Conservation (phyloP, 2,113 vertebrate species). For the Oreochromis tanganicae region DNA sequence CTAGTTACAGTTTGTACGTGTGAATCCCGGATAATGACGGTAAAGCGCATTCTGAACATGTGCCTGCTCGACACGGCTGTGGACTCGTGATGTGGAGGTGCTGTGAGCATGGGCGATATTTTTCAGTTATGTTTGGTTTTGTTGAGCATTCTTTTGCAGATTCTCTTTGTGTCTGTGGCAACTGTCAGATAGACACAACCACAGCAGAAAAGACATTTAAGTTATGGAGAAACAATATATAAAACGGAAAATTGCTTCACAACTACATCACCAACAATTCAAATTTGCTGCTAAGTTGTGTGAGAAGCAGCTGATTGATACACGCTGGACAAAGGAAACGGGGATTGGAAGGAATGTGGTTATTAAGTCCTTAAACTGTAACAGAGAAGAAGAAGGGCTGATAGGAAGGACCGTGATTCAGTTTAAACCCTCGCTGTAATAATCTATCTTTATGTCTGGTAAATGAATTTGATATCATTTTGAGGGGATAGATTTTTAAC, state of each 20-base stretch:
- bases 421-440: background rate
- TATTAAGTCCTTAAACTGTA: constrained; percentile 28
- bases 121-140: constrained; percentile 39
- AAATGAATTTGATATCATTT: background rate
- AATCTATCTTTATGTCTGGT: background rate
- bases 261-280: background rate
- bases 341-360: background rate
- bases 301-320: constrained; percentile 77
- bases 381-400: background rate
- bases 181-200: background rate
- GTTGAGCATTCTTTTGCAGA: background rate
- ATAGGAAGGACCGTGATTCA: background rate
- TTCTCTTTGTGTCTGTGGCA: background rate
- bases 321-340: constrained; percentile 72
- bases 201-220: background rate
- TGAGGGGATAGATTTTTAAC: background rate
- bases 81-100: background rate
- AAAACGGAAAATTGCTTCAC: background rate
- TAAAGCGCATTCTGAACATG: constrained; percentile 40
- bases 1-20: constrained; percentile 44
- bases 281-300: constrained; percentile 63
- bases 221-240: background rate
- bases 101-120: constrained; percentile 74
- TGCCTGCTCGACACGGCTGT: constrained; percentile 37
- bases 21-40: constrained; percentile 42